Conservation (phyloP, 2,797 vertebrate species). For the Hoplostethus mediterraneus region DNA sequence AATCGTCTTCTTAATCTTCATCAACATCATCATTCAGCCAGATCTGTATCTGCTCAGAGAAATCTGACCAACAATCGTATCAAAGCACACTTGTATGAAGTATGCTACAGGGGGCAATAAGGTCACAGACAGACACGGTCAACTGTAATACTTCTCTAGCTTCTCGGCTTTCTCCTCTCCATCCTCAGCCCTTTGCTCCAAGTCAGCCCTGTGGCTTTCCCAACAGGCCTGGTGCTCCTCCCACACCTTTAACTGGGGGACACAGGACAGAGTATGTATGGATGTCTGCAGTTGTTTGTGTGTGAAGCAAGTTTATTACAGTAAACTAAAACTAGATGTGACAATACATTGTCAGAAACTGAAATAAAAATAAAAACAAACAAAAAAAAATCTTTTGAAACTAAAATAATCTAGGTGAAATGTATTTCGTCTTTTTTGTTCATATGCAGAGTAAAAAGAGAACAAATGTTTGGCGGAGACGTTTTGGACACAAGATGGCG, state of each 20-base stretch:
- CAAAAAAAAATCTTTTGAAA: too few species aligned
- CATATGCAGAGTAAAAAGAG: too few species aligned
- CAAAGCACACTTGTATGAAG: not conserved
- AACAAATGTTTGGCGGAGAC: too few species aligned
- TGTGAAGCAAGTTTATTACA: not conserved
- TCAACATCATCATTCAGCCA: conserved; percentile 4
- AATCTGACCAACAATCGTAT: not conserved
- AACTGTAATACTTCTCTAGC: conserved; percentile 85
- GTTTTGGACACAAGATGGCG: too few species aligned
- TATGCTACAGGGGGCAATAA: not conserved
- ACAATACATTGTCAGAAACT: too few species aligned
- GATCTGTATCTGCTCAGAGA: not conserved
- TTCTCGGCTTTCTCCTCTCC: conserved; percentile 92
- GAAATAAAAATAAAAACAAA: too few species aligned
- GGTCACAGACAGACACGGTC: not conserved
- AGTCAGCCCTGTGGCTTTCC: conserved; percentile 83
- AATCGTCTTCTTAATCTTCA: not conserved
- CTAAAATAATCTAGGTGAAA: too few species aligned
- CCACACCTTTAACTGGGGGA: conserved; percentile 83
- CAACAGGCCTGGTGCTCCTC: conserved; percentile 83
- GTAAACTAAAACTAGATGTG: too few species aligned
- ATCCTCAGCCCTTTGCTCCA: conserved; percentile 89
- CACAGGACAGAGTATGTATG: conserved; percentile 1
- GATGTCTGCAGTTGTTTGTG: not conserved
- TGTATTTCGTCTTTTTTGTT: too few species aligned